Conservation (phyloP, 2,797 vertebrate species). For the Rhinella marina region DNA sequence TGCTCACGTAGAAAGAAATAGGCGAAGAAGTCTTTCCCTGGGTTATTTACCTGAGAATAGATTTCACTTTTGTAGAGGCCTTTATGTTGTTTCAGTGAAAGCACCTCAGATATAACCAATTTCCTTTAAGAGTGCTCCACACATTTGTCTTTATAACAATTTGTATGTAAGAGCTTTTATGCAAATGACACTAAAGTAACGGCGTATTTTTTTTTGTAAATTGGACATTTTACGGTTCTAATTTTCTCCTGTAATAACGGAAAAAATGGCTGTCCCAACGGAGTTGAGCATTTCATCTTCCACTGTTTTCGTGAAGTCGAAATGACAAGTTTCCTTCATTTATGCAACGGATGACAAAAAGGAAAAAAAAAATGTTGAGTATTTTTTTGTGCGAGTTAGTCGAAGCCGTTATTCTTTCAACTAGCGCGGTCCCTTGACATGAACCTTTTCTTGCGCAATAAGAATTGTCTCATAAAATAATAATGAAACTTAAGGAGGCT, state of each 20-base stretch:
- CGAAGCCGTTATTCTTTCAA: conserved; percentile 69
- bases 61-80: conserved; percentile 80
- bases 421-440: conserved; percentile 65
- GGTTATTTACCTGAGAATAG: conserved; percentile 84
- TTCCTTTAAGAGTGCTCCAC: conserved; percentile 80
- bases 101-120: conserved; percentile 82
- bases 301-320: conserved; percentile 87
- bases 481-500: conserved; percentile 62
- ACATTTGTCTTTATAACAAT: conserved; percentile 93
- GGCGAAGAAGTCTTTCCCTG: conserved; percentile 75
- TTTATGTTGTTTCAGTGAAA: conserved; percentile 78
- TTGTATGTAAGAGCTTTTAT: conserved; percentile 92
- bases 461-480: conserved; percentile 64
- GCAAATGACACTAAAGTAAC: conserved; percentile 91
- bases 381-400: conserved; percentile 65
- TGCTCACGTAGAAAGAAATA: conserved; percentile 74
- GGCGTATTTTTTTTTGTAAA: conserved; percentile 85
- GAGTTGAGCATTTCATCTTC: conserved; percentile 84
- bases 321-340: conserved; percentile 99
- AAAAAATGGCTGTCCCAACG: conserved; percentile 82
- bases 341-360: conserved; percentile 81
- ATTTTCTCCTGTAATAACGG: conserved; percentile 91
- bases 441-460: conserved; percentile 64
- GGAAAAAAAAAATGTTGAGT: conserved; percentile 42
- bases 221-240: conserved; percentile 91